Conservation (phyloP, 2,888 invertebrate genomes). For the Pantelozetes paolii region DNA sequence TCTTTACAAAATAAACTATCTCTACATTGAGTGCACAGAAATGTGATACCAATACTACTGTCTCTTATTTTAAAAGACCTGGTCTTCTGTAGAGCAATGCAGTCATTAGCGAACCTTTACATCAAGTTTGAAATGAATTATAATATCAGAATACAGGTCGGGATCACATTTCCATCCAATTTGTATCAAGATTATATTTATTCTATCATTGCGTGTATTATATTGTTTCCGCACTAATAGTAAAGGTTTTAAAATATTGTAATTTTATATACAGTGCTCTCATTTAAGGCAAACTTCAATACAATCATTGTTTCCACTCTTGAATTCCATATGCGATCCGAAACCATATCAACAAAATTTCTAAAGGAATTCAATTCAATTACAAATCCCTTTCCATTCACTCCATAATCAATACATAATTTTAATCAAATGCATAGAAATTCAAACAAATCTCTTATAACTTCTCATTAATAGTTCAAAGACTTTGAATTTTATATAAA, state of each 20-base stretch:
- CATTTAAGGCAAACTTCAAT: background rate
- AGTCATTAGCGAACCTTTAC: conserved; percentile 27
- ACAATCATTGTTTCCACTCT: background rate
- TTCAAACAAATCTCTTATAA: background rate
- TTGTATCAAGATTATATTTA: background rate
- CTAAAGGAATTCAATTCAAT: background rate
- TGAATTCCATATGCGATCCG: background rate
- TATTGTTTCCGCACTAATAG: background rate
- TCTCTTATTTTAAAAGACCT: background rate
- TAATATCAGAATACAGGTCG: conserved; percentile 6
- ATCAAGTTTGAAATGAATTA: conserved; percentile 11
- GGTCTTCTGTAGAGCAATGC: conserved; percentile 13
- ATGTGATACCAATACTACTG: conserved; percentile 11
- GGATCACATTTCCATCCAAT: background rate
- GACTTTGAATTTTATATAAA: too few species aligned
- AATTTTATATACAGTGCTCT: too few species aligned
- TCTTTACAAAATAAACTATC: conserved; percentile 15
- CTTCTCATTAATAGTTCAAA: too few species aligned
- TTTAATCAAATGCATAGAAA: background rate
- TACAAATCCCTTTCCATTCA: too few species aligned
- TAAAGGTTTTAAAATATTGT: background rate
- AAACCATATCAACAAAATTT: conserved; percentile 11
- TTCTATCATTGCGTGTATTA: background rate
- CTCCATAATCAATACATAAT: too few species aligned
- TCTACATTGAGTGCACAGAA: conserved; percentile 5